Percentiles rank a stretch among this genome's conserved stretches.
Conservation (phyloP, 2,113 vertebrate genomes). For the Ptilonorhynchus violaceus region DNA sequence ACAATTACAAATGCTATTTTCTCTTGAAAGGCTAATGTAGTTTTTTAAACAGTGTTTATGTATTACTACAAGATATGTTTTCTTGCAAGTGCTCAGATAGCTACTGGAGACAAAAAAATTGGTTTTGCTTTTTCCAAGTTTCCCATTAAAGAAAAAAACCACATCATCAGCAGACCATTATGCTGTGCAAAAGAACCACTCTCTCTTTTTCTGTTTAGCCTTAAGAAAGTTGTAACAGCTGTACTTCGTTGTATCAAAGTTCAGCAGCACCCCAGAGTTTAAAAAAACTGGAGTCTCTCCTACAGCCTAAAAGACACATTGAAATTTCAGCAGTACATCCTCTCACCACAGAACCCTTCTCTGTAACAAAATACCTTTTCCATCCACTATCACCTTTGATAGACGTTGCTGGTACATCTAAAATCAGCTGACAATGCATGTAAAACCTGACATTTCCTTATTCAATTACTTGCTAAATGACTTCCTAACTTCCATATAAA, state of each 20-base stretch:
- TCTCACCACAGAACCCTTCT: not conserved
- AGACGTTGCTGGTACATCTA: not conserved
- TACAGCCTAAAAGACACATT: not conserved
- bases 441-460: not conserved
- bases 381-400: not conserved
- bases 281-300: not conserved
- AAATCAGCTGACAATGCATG: not conserved
- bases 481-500: not conserved
- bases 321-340: not conserved
- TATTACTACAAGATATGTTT: not conserved
- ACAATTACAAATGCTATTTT: constrained; percentile 12
- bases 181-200: not conserved
- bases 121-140: not conserved
- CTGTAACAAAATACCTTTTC: not conserved
- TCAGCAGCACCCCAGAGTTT: not conserved
- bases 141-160: not conserved
- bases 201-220: not conserved
- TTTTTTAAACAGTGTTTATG: not conserved
- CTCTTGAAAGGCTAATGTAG: not conserved
- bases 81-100: not conserved
- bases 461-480: not conserved
- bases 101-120: not conserved
- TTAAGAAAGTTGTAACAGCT: not conserved
- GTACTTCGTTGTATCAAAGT: not conserved
- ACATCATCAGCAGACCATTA: not conserved